Conservation (phyloP, 1,140 invertebrate genomes). For the Cyclina sinensis region DNA sequence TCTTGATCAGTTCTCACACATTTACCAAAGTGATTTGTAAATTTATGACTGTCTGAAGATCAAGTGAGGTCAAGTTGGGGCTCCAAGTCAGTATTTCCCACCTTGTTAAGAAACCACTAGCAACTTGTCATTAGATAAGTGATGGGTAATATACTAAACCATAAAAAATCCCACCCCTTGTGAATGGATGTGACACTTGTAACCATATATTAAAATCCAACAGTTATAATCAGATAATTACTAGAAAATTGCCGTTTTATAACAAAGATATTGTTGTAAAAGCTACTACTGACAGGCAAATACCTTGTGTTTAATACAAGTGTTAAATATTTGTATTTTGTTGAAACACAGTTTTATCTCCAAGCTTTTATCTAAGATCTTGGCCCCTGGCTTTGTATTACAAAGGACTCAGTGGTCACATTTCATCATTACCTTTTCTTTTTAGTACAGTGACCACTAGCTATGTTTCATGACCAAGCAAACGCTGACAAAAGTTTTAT, state of each 20-base stretch:
- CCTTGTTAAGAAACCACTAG: neutral
- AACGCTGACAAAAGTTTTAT: conserved; percentile 24
- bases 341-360: conserved; percentile 8
- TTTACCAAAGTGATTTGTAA: too few relatives aligned
- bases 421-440: conserved; percentile 23
- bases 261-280: neutral
- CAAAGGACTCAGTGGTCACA: conserved; percentile 16
- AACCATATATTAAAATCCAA: neutral
- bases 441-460: conserved; percentile 27
- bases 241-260: neutral
- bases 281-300: neutral
- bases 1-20: too few relatives aligned
- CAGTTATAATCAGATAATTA: conserved; percentile 25
- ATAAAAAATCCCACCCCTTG: conserved; percentile 37
- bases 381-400: conserved; percentile 3
- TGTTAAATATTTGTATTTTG: conserved; percentile 41
- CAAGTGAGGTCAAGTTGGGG: conserved; percentile 11
- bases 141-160: conserved; percentile 3
- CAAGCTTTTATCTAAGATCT: conserved; percentile 32
- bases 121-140: conserved; percentile 16
- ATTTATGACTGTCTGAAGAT: neutral
- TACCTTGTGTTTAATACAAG: conserved; percentile 29
- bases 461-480: conserved; percentile 38
- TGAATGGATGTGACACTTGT: neutral
- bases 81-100: neutral